These are phyloP conservation scores for Hormaphis cornu DNA, from an alignment of 1,140 invertebrate genomes.

Conservation along the genomic window DNA sequence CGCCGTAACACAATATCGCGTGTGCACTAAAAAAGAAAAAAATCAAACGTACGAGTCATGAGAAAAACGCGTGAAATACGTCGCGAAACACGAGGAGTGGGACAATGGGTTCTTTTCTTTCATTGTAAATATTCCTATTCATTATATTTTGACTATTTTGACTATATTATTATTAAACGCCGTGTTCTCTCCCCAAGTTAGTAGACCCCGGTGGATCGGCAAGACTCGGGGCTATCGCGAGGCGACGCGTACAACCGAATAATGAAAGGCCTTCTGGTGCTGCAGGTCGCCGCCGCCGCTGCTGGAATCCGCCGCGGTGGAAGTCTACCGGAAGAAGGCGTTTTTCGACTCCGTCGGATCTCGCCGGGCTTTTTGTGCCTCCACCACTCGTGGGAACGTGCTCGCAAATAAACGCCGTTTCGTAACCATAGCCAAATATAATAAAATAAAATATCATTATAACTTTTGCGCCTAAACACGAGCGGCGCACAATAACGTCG, in stretches of 20 bases:
- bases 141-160: not conserved
- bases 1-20: too few species aligned
- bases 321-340: constrained; percentile 32
- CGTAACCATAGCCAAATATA: too few species aligned
- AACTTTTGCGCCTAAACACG: too few species aligned
- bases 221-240: too few species aligned
- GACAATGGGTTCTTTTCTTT: not conserved
- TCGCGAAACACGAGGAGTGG: not conserved
- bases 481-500: too few species aligned
- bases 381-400: constrained; percentile 26
- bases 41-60: constrained; percentile 21
- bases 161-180: constrained; percentile 17
- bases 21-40: not conserved
- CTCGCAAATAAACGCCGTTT: too few species aligned
- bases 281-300: too few species aligned
- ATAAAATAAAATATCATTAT: too few species aligned
- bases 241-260: not conserved
- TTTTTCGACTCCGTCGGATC: constrained; percentile 24
- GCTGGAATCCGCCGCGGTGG: constrained; percentile 14
- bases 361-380: too few species aligned
- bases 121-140: constrained; percentile 4
- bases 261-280: constrained; percentile 18
- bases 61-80: constrained; percentile 15
- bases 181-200: constrained; percentile 2
- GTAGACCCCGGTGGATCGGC: too few species aligned